Base-by-base conservation (phyloP, 2,888 invertebrate genomes). In the Sclerodermus sp. region DNA sequence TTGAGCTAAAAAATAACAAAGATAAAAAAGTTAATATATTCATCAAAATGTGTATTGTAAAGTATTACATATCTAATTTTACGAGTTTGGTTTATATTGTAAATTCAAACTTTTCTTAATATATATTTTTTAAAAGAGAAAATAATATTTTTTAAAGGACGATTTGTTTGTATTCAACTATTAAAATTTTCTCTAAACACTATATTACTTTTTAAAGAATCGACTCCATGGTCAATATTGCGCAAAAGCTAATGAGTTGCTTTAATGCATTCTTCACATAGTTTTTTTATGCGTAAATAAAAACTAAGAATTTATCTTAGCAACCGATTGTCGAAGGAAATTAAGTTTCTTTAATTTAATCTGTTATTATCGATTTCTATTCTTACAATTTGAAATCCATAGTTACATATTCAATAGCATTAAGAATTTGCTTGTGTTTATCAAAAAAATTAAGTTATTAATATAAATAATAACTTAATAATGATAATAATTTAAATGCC, bases 281-380 rank as follows among this genome's bases (percentile, higher is more conserved):
- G 4, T 29, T n/a, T 29, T n/a, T 23, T 23, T 12, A 12, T 34
- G 34, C 15, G 14, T 41, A 6, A 4, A 17, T 37, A 30, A 14
- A 42, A 45, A 45, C 29, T 15, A 29, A 30, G 42, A 37, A 43
- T 44, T 37, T 13, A 40, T 46, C 51, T 31, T 42, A 45, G 36
- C 4, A 58, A 64, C 54, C 44, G 58, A 58, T 63, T 61, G 55
- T 54, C 62, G 59, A 60, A 57, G 48, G 55, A 57, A 60, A 49
- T 49, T 36, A 47, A 52, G 47, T 45, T 34, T 34, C 23, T 23
- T 8, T 23, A 5, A 23, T 23, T 8, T 5, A 23, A 23, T 23
- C 3, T 8, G 23, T 23, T 5, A 23, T 8, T 23, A 23, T n/a
- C 23, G 8, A 23, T 8, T 23, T 8, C 8, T 23, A 23, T 23